Evolutionary conservation across 2,113 vertebrate species (phyloP), one percentile per base, ranked within the genome.

Genomic region (Oncorhynchus masou): DNA sequence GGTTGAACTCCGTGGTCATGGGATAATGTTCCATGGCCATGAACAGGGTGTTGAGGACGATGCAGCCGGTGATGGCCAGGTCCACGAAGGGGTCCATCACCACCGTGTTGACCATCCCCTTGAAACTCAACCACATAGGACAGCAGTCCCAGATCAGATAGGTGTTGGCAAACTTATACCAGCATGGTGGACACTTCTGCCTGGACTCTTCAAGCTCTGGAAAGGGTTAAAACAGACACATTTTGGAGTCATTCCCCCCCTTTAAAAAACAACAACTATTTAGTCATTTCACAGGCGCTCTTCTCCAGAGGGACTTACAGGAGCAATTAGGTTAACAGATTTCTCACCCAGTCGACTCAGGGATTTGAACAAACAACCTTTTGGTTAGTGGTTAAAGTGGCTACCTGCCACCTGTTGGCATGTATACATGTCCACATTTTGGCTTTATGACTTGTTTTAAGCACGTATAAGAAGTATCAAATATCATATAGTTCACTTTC

Each of bases 1-100:
- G 87, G 69, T 93, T 91, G 24, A 99, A 99, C 22, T 97, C 92
- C 0, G 87, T 84, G 0, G 97, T 98, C 97, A 98, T 98, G 24
- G 97, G 96, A 62, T 98, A 98, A 86, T 99, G 97, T 74, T 99
- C 98, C 96, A 99, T 97, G 78, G 98, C 96, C 98, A 99, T 99
- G 91, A 99, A 99, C 2, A 99, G 91, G 0, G 98, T 99, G 85
- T 99, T 99, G 31, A 99, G 93, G 25, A 99, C 96, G 54, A 99
- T 99, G 92, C 97, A 99, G 85, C 98, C 96, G 59, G 98, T 99
- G 88, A 99, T 99, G 27, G 96, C 94, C 73, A 99, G 92, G 86
- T 99, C 97, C 67, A 97, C 95, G 89, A 99, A 99, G 0, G 98
- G 98, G 79, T 99, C 98, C 97, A 98, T 99, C 86, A 99, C 97